Base-by-base conservation (phyloP, 2,113 vertebrate species). In the Nicator chloris region DNA sequence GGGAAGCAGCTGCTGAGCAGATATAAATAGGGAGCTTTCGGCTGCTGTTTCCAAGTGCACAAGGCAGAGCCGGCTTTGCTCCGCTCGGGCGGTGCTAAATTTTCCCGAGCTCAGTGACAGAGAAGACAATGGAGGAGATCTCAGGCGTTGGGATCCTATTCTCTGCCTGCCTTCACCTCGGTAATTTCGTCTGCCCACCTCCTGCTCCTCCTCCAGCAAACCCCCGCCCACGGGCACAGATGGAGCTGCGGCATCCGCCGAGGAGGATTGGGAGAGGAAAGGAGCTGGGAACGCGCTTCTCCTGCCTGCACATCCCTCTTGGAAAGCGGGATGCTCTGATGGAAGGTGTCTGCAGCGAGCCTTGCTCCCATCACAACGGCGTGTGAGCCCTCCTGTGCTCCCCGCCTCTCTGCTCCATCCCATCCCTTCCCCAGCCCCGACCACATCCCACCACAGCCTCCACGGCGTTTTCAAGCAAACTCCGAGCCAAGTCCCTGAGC, bases 171-270 rank as follows among this genome's bases (percentile, higher is more conserved):
- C 93, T 86, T 69, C 80, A 27, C 93, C 93, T 91, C 12, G 5
- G 28, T 51, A 39, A 49, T 89, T 94, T 87, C 56, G 21, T 26
- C 82, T 96, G 82, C 96, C 95, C 95, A 97, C 95, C 92, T 93
- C 96, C 97, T 26, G 59, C 77, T 97, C 80, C 87, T 97, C 95
- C 97, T 92, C 92, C 83, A 4, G 88, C 95, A 96, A 95, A 86
- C 93, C 86, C 72, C 97, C 95, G 5, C 93, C 96, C 93, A 95
- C 82, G 2, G 91, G 85, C 59, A 75, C 87, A 72, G 96, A 82
- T 90, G 95, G 75, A 94, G 89, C 78, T 96, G 91, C 95, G 72
- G 94, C 95, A 96, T 85, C 90, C 66, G 10, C 86, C 88, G 17
- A 10, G 80, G 93, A 91, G 69, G 63, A 71, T 30, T 31, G 51